Evolutionary conservation across 2,113 vertebrate genomes (phyloP), one percentile per base, ranked within the genome.

Genomic region (Chascanopsetta lugubris): DNA sequence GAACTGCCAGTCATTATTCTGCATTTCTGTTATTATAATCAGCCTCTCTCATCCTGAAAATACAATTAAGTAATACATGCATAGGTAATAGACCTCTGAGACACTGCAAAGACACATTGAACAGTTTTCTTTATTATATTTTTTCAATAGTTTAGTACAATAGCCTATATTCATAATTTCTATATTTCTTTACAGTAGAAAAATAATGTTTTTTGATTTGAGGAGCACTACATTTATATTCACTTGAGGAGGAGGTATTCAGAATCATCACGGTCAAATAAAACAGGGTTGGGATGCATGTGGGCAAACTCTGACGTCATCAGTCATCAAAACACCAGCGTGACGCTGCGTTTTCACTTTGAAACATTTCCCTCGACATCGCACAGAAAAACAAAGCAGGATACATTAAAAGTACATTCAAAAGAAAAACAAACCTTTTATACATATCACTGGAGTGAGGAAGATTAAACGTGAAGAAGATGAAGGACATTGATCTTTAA

Each of bases 151-250:
- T 69, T 72, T 75, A 29, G 75, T 72, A 83, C 57, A 83, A n/a
- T 57, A 72, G 24, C 18, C 56, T 80, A 38, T 38, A 80, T 29
- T 57, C 10, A 47, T 62, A 32, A 45, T 65, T 29, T 54, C 49
- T 69, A 51, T 43, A 51, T 71, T 67, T 75, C 32, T 82, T 87
- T 83, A 78, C 69, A 69, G 83, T 91, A 91, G 38, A 91, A 91
- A 92, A 89, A 89, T 89, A 91, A 82, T 75, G 50, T 85, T 63
- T 85, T 63, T 86, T 68, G 49, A 84, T 87, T 77, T 69, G 5
- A 76, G 53, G 53, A 83, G 43, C 40, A 57, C 69, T 73, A 78
- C 57, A 79, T 8, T 66, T 88, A 51, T 71, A 73, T 66, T 72
- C 55, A 62, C 56, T 61, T 77, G 15, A 66, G 62, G 40, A 73